These are phyloP conservation scores for Addax nasomaculatus DNA, from an alignment of 2,113 vertebrate species.

Conservation along the genomic window DNA sequence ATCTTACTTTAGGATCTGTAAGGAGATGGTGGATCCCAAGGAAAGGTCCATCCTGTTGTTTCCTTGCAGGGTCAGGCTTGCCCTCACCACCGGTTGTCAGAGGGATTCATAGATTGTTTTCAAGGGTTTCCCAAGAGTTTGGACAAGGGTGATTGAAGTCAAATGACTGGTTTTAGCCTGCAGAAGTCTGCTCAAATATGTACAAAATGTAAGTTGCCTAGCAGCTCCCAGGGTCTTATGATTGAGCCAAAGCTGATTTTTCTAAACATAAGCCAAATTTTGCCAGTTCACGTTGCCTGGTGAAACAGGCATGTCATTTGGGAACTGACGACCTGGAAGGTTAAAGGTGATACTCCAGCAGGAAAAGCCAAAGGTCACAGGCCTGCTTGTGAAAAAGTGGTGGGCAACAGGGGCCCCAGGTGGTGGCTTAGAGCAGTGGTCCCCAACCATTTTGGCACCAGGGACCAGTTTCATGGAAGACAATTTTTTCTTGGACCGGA, in stretches of 20 bases:
- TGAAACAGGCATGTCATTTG: neutral
- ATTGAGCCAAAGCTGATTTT: neutral
- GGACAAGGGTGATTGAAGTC: neutral
- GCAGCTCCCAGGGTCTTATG: neutral
- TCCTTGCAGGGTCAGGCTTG: accelerated
- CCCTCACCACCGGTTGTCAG: neutral
- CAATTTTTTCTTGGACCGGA: neutral
- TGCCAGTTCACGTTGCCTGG: neutral
- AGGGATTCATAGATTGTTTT: neutral
- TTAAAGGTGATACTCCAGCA: neutral
- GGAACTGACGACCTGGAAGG: neutral
- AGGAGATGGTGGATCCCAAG: neutral
- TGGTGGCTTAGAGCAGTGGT: neutral
- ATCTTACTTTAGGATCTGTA: neutral
- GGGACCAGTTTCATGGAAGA: neutral
- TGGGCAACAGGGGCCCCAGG: accelerated
- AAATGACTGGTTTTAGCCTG: neutral
- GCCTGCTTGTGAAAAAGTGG: neutral
- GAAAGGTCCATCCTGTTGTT: neutral
- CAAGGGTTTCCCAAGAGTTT: neutral
- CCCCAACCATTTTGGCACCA: neutral
- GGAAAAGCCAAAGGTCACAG: neutral
- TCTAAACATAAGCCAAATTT: neutral
- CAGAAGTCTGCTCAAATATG: neutral
- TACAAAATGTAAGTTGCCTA: neutral